Evolutionary conservation across 2,113 vertebrate genomes (phyloP), one percentile per base, ranked within the genome.

Genomic region (Myiozetetes cayanensis): DNA sequence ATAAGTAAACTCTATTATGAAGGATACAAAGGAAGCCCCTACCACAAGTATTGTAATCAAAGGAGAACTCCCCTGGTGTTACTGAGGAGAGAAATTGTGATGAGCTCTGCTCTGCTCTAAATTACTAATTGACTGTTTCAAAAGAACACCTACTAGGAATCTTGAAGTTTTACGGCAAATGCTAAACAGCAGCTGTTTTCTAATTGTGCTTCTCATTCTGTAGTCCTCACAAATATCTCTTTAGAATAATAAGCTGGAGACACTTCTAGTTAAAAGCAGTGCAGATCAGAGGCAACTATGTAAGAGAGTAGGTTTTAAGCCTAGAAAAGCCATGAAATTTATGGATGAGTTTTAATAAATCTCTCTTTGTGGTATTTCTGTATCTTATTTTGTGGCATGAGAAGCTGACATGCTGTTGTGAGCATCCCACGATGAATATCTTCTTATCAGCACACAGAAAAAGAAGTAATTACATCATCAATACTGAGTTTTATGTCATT

Each of bases 51-150:
- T 90, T 83, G 79, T 95, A 87, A 95, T 96, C 81, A 93, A 96
- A 93, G 79, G 33, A 94, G 72, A 94, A 67, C 33, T 87, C 87
- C 82, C 67, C 61, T 73, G 53, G 47, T 85, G 70, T 59, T 86
- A 9, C 49, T 89, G 72, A 81, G 91, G 52, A 89, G 65, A 67
- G 55, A 95, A 95, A 87, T 41, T 43, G 62, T 74, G 90, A 96
- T 94, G 75, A 77, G 91, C 58, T 96, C 63, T 77, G 70, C 92
- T 94, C 84, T 90, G 66, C 41, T 93, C 79, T 87, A 93, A 97
- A 96, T 94, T 93, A 87, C 49, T 96, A 94, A 95, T 67, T 87
- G 71, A 90, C 75, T 95, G 93, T 83, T 93, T 85, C 75, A 85
- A 70, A 95, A 87, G 78, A 81, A 93, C 59, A 95, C 46, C 53